These are phyloP conservation scores for Plecturocebus donacophilus DNA, from an alignment of 2,113 vertebrate genomes.

Conservation along the genomic window DNA sequence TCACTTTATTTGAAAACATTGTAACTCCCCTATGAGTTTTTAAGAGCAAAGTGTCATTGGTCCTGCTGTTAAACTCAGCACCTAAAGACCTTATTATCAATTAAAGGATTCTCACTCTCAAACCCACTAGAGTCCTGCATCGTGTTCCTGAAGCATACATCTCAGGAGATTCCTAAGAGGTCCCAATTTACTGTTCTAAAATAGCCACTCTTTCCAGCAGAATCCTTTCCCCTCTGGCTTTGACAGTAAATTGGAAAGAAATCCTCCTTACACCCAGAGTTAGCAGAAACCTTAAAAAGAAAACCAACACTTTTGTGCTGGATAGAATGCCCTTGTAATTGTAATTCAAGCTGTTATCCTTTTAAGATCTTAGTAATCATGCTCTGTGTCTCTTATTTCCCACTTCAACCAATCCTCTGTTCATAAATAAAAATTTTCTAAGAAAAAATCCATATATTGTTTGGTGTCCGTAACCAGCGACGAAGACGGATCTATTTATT, in stretches of 20 bases:
- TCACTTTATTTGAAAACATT: constrained; percentile 72
- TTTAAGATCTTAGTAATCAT: background rate
- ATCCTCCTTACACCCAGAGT: background rate
- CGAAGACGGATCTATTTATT: background rate
- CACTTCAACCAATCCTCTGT: background rate
- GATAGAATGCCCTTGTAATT: background rate
- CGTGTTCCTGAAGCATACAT: background rate
- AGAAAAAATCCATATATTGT: background rate
- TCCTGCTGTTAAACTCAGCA: constrained; percentile 65
- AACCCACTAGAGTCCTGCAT: background rate
- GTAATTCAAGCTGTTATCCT: background rate
- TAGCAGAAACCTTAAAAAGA: constrained; percentile 50
- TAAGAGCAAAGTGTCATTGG: constrained; percentile 80
- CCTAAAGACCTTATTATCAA: constrained; percentile 70
- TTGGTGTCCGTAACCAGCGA: background rate
- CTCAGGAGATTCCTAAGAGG: constrained; percentile 15
- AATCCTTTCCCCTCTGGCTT: background rate
- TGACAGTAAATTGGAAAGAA: constrained; percentile 15
- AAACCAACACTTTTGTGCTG: background rate
- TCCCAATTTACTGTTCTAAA: constrained; percentile 26
- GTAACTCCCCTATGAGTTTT: constrained; percentile 74
- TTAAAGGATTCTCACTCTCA: constrained; percentile 67
- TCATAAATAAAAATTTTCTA: background rate
- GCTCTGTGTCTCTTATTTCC: background rate
- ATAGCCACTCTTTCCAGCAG: background rate